phyloP scores from a whole-genome alignment of 1,140 invertebrate genomes.

The Dolichoris vasculosae region DNA sequence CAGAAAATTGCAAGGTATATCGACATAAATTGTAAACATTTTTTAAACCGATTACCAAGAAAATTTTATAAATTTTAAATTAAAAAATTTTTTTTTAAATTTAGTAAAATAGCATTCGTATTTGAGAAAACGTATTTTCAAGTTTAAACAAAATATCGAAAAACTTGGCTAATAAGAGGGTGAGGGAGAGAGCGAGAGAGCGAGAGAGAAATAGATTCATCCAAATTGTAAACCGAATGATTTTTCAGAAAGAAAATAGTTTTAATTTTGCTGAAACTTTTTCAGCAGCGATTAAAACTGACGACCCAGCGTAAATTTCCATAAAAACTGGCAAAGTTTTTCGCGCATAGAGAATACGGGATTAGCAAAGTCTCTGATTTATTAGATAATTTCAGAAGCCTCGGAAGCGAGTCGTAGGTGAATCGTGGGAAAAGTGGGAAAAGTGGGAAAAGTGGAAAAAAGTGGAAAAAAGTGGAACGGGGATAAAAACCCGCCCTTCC shows the following conservation, averaged over 20 bases:
- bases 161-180: background rate
- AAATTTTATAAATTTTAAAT: no score
- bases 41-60: no score
- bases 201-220: background rate
- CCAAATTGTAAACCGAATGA: background rate
- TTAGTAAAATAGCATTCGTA: no score
- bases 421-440: background rate
- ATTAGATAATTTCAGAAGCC: slow-evolving; percentile 51
- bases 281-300: slow-evolving; percentile 48
- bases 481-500: slow-evolving; percentile 27
- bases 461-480: background rate
- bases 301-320: slow-evolving; percentile 50
- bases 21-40: no score
- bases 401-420: background rate
- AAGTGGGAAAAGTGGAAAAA: no score
- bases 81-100: no score
- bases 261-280: slow-evolving; percentile 51
- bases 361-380: slow-evolving; percentile 54
- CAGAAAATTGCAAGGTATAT: no score
- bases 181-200: background rate
- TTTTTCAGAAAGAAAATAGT: slow-evolving; percentile 33
- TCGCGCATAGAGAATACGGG: slow-evolving; percentile 47
- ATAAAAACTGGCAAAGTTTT: slow-evolving; percentile 54
- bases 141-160: no score
- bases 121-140: no score